These are phyloP conservation scores for Notechis scutatus DNA, from an alignment of 2,113 vertebrate species.

Conservation along the genomic window DNA sequence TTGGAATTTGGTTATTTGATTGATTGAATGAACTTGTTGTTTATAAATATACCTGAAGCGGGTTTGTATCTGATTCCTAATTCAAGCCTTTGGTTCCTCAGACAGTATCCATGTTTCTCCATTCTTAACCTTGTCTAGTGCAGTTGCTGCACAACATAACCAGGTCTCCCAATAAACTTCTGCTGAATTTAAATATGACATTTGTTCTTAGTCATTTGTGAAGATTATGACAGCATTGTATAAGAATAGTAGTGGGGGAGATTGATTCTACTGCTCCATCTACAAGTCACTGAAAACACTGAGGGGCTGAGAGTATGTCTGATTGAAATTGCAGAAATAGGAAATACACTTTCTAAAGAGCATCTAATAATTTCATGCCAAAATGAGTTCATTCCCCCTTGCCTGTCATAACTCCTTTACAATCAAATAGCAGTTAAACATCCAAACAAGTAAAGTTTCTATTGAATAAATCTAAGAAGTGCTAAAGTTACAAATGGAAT, in stretches of 20 bases:
- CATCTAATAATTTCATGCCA: background rate
- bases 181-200: background rate
- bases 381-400: background rate
- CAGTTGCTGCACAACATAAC: background rate
- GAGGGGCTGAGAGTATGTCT: too few species aligned
- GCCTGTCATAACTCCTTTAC: background rate
- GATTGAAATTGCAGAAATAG: background rate
- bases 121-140: background rate
- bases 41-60: conserved; percentile 20
- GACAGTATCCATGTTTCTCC: background rate
- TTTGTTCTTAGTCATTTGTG: background rate
- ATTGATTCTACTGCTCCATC: background rate
- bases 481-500: background rate
- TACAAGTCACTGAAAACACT: background rate
- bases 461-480: background rate
- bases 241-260: too few species aligned
- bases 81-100: conserved; percentile 28
- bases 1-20: background rate
- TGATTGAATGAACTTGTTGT: conserved; percentile 25
- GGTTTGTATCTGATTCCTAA: conserved; percentile 38
- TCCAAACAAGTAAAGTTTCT: background rate
- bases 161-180: background rate
- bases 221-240: background rate
- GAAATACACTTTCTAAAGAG: background rate
- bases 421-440: background rate